phyloP scores from a whole-genome alignment of 2,888 invertebrate species.

The Pyrrhia umbra region DNA sequence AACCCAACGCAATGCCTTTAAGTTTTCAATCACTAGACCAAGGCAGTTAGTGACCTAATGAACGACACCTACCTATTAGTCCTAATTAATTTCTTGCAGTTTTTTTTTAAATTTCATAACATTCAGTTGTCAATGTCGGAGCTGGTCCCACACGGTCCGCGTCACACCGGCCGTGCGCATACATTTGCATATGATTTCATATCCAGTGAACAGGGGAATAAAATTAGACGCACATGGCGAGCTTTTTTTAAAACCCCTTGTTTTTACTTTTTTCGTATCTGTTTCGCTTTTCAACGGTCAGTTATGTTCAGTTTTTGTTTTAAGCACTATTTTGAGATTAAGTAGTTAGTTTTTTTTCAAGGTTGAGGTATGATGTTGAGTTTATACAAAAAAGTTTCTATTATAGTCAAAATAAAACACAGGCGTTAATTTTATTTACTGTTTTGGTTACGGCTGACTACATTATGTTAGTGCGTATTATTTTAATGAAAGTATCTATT shows the following conservation, averaged over 20 bases:
- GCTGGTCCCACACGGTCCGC: slow-evolving; percentile 37
- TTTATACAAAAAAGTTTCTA: too few relatives aligned
- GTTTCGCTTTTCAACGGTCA: slow-evolving; percentile 78
- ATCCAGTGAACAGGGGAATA: slow-evolving; percentile 89
- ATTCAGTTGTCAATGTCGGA: slow-evolving; percentile 57
- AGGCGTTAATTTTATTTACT: too few relatives aligned
- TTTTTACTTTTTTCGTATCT: slow-evolving; percentile 78
- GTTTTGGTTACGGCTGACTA: too few relatives aligned
- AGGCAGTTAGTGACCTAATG: background rate
- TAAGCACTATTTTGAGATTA: slow-evolving; percentile 26
- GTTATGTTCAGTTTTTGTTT: slow-evolving; percentile 40
- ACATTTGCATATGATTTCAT: slow-evolving; percentile 90
- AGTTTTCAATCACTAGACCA: too few relatives aligned
- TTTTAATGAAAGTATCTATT: too few relatives aligned
- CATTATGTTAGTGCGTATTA: too few relatives aligned
- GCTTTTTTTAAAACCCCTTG: slow-evolving; percentile 81
- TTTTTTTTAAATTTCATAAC: slow-evolving; percentile 46
- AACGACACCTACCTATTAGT: background rate
- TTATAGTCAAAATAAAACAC: too few relatives aligned
- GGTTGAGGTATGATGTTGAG: background rate
- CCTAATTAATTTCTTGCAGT: slow-evolving; percentile 3
- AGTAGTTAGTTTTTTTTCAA: slow-evolving; percentile 7
- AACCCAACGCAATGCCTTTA: too few relatives aligned
- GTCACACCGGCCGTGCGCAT: slow-evolving; percentile 77
- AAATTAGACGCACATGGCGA: slow-evolving; percentile 88